A percentile compares a stretch with the other conserved stretches of the same genome.
Evolutionary conservation across 1,140 invertebrate genomes (phyloP).

Genomic region (Drosophila nigromelanica): DNA sequence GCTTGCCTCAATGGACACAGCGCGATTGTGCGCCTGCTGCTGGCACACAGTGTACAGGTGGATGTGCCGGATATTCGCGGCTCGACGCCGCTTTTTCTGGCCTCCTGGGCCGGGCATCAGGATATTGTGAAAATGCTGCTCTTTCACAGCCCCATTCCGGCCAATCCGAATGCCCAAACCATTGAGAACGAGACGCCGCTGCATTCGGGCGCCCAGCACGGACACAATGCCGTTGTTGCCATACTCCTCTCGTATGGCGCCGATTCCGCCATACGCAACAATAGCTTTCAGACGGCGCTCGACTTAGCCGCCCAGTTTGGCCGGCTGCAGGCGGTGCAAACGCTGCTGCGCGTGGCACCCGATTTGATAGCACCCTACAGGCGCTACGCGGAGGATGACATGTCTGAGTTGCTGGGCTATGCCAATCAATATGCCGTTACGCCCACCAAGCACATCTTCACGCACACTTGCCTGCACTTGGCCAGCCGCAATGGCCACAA

Average conservation of each 20-base stretch:
- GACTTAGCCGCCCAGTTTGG: constrained; percentile 98
- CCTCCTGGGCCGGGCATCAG: constrained; percentile 94
- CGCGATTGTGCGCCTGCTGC: constrained; percentile 92
- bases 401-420: constrained; percentile 47
- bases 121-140: constrained; percentile 93
- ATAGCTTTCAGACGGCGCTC: constrained; percentile 94
- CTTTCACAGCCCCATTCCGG: constrained; percentile 88
- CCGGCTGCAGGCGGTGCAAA: constrained; percentile 92
- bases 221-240: constrained; percentile 94
- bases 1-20: constrained; percentile 96
- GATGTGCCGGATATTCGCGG: constrained; percentile 93
- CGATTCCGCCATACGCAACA: constrained; percentile 95
- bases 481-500: constrained; percentile 95
- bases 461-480: constrained; percentile 95
- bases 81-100: constrained; percentile 94
- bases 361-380: constrained; percentile 89
- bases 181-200: constrained; percentile 96
- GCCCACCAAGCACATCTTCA: constrained; percentile 85
- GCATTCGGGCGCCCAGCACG: constrained; percentile 97
- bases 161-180: constrained; percentile 94
- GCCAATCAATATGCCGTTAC: constrained; percentile 36
- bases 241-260: constrained; percentile 93
- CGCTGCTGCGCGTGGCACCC: constrained; percentile 91
- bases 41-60: constrained; percentile 94
- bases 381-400: constrained; percentile 20